Evolutionary conservation across 2,113 vertebrate genomes (phyloP).

Genomic region (Lathamus discolor): DNA sequence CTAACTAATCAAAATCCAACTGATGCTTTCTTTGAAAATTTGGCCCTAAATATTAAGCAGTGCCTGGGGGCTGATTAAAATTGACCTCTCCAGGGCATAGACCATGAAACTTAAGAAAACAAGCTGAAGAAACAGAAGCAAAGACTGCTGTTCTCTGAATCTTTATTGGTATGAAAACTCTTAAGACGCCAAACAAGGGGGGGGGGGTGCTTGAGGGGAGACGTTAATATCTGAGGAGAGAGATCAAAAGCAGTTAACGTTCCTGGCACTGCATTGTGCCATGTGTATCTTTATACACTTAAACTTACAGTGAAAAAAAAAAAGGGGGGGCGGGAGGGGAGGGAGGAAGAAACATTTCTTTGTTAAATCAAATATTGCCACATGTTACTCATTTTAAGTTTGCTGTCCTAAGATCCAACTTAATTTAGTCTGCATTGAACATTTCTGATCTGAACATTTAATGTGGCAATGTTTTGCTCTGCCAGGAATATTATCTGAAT

Average conservation of each 20-base stretch:
- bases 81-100: constrained; percentile 66
- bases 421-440: constrained; percentile 77
- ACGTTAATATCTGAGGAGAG: constrained; percentile 77
- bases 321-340: neutral
- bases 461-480: constrained; percentile 72
- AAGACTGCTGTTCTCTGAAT: constrained; percentile 66
- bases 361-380: constrained; percentile 78
- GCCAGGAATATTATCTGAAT: constrained; percentile 68
- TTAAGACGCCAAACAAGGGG: constrained; percentile 63
- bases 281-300: constrained; percentile 77
- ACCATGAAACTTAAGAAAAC: constrained; percentile 73
- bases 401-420: constrained; percentile 76
- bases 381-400: constrained; percentile 79
- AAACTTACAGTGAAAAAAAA: constrained; percentile 63
- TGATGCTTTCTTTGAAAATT: constrained; percentile 49
- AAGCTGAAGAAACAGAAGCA: constrained; percentile 66
- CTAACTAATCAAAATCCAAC: constrained; percentile 53
- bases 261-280: constrained; percentile 68
- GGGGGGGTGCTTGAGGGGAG: constrained; percentile 52
- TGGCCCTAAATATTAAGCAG: constrained; percentile 56
- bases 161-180: constrained; percentile 77
- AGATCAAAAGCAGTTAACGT: constrained; percentile 80
- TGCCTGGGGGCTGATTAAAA: constrained; percentile 75
- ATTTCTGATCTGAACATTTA: constrained; percentile 80
- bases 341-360: constrained; percentile 65